Evolutionary conservation across 2,113 vertebrate species (phyloP), one percentile per base, ranked within the genome.

Genomic region (Pycnonotus jocosus): DNA sequence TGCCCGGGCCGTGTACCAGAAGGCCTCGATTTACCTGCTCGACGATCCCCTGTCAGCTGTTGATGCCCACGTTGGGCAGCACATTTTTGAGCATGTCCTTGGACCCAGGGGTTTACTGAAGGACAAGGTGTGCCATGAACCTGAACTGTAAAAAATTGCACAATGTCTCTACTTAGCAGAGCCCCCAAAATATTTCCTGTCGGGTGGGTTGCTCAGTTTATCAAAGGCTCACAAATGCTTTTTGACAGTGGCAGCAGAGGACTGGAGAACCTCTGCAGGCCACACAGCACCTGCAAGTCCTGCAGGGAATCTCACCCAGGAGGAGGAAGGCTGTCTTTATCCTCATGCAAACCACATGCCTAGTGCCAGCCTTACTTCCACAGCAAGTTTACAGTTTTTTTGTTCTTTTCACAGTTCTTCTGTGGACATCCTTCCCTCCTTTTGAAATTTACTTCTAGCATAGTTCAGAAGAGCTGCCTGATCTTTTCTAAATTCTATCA

Each of bases 41-140:
- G 99, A 99, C 33, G 98, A 99, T 61, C 99, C 99, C 1, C 97
- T 99, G 71, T 98, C 99, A 3, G 98, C 99, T 47, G 98, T 99
- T 12, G 99, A 99, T 73, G 98, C 98, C 19, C 98, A 98, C 2
- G 98, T 99, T 6, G 98, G 99, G 61, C 99, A 99, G 92, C 98
- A 99, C 62, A 98, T 99, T 90, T 99, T 99, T 94, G 98, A 98
- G 73, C 98, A 97, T 21, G 98, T 99, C 93, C 98, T 99, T 42
- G 99, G 99, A 66, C 99, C 99, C 21, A 97, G 81, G 1, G 99
- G 99, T 81, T 98, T 99, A 73, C 98, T 99, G 65, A 98, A 98
- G 95, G 98, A 98, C 87, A 99, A 98, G 94, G 99, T 99, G 94
- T 44, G 70, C 84, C 69, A 12, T 11, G 62, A 72, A 69, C n/a